phyloP scores from a whole-genome alignment of 2,888 invertebrate species.

The Dasysyrphus albostriatus region DNA sequence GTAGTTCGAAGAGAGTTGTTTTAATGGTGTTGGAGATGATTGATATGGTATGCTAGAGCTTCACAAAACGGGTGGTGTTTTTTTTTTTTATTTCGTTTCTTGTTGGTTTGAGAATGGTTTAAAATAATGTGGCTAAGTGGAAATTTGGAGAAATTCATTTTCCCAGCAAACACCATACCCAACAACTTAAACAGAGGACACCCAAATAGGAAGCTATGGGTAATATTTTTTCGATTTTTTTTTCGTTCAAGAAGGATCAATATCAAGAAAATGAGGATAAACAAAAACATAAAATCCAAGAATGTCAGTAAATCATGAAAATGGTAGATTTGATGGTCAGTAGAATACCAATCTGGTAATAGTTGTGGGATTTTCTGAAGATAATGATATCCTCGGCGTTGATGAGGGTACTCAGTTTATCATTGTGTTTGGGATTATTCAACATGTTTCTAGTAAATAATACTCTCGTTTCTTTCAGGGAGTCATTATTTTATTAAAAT shows the following conservation, averaged over 20 bases:
- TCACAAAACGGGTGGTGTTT: slow-evolving; percentile 36
- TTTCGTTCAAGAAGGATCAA: slow-evolving; percentile 13
- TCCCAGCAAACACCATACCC: background rate
- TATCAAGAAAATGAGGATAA: slow-evolving; percentile 24
- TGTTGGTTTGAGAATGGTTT: slow-evolving; percentile 3
- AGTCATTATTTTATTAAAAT: slow-evolving; percentile 23
- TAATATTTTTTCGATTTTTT: background rate
- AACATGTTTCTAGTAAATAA: slow-evolving; percentile 39
- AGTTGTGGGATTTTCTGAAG: slow-evolving; percentile 38
- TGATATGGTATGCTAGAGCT: slow-evolving; percentile 54
- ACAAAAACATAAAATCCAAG: slow-evolving; percentile 31
- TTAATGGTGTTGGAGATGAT: slow-evolving; percentile 75
- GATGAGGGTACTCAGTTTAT: slow-evolving; percentile 37
- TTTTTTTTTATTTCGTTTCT: slow-evolving; percentile 4
- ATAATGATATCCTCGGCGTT: slow-evolving; percentile 35
- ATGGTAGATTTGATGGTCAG: slow-evolving; percentile 39
- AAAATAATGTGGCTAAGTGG: slow-evolving; percentile 36
- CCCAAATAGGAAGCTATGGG: background rate
- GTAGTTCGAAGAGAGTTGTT: slow-evolving; percentile 73
- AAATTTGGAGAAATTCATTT: slow-evolving; percentile 30
- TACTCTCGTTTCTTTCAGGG: background rate
- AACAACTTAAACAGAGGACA: background rate
- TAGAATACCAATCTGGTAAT: slow-evolving; percentile 42
- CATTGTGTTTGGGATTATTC: slow-evolving; percentile 26
- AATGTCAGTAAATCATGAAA: slow-evolving; percentile 42